Percentiles rank a stretch among this genome's conserved stretches.
phyloP scores from a whole-genome alignment of 1,140 invertebrate species.

The Drosophila funebris region DNA sequence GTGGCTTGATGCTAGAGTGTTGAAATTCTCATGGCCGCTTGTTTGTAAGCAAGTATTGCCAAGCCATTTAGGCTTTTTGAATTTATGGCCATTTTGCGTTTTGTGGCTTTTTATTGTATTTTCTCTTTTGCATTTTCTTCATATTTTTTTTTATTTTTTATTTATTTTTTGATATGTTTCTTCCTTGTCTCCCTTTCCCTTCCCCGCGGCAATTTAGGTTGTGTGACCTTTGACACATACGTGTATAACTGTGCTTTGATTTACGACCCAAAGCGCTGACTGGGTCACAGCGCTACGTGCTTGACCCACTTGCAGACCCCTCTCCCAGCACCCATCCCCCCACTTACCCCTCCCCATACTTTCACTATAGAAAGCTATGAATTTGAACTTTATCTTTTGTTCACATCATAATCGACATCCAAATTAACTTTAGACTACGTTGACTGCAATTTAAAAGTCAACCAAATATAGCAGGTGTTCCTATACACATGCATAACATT shows the following conservation, averaged over 20 bases:
- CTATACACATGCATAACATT: background rate
- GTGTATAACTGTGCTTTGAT: slow-evolving; percentile 51
- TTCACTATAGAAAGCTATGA: background rate
- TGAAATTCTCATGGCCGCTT: slow-evolving; percentile 31
- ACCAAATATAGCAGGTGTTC: background rate
- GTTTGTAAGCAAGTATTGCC: slow-evolving; percentile 58
- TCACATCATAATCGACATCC: slow-evolving; percentile 20
- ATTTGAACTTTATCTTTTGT: slow-evolving; percentile 10
- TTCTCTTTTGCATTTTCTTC: background rate
- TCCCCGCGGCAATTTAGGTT: slow-evolving; percentile 55
- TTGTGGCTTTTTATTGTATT: slow-evolving; percentile 43
- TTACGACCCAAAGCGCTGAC: slow-evolving; percentile 45
- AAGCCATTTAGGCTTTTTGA: slow-evolving; percentile 72
- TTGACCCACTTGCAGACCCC: slow-evolving; percentile 37
- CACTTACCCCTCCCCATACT: too few relatives aligned
- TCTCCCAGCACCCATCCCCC: background rate
- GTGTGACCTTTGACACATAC: slow-evolving; percentile 59
- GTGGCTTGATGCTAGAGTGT: slow-evolving; percentile 23
- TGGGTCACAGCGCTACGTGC: slow-evolving; percentile 18
- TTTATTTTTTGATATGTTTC: slow-evolving; percentile 33
- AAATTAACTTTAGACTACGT: slow-evolving; percentile 3
- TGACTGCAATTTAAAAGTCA: slow-evolving; percentile 14
- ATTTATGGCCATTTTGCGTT: slow-evolving; percentile 77
- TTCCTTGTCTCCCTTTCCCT: background rate
- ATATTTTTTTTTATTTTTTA: background rate